Conservation (phyloP, 2,888 invertebrate species). For the Phengaris alcon region DNA sequence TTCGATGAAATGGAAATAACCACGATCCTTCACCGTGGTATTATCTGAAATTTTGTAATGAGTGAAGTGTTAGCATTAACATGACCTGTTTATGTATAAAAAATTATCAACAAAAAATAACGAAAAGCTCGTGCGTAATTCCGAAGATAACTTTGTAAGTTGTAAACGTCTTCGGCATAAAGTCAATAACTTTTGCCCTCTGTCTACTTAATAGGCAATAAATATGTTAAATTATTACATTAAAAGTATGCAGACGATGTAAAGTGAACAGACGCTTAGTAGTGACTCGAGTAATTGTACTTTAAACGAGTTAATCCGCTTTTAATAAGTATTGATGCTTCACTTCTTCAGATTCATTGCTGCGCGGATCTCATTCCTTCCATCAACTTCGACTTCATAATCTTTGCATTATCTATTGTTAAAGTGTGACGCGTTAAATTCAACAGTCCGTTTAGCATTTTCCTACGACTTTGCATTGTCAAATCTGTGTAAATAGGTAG, state of each 20-base stretch:
- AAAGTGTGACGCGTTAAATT: background rate
- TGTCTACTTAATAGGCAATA: background rate
- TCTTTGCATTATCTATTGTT: conserved; percentile 27
- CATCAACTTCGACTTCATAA: conserved; percentile 34
- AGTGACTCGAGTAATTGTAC: conserved; percentile 53
- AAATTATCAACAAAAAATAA: no score
- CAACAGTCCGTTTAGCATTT: background rate
- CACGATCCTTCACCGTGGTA: background rate
- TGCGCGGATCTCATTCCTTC: conserved; percentile 52
- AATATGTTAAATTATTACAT: background rate
- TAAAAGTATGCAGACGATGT: conserved; percentile 9
- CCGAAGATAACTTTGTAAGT: no score
- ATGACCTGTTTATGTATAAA: no score
- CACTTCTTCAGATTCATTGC: conserved; percentile 37
- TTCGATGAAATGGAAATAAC: background rate
- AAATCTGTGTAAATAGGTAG: no score
- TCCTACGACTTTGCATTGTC: no score
- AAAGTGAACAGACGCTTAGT: conserved; percentile 34
- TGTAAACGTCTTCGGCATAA: no score
- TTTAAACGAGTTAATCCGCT: conserved; percentile 73
- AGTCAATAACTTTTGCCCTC: background rate
- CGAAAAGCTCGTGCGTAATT: no score
- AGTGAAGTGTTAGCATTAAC: background rate
- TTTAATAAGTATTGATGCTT: conserved; percentile 74
- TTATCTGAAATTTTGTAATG: background rate